These are phyloP conservation scores for Salvator merianae DNA, from an alignment of 2,113 vertebrate genomes.

Conservation along the genomic window DNA sequence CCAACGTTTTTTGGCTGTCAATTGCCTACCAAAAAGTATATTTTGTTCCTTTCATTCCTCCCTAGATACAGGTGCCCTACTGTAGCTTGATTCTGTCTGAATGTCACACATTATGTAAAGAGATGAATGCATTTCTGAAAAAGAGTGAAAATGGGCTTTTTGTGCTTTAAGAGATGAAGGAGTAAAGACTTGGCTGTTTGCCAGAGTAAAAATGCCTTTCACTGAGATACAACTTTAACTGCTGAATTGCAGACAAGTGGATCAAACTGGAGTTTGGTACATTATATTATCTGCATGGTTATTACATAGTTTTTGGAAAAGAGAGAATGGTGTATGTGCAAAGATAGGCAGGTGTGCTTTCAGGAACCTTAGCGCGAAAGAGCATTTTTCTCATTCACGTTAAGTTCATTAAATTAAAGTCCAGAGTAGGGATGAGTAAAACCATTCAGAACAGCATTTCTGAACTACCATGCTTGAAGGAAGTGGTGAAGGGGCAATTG, in stretches of 20 bases:
- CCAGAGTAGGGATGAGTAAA: background rate
- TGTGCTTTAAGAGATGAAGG: conserved; percentile 13
- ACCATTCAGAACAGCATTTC: too few relatives aligned
- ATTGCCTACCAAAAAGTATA: background rate
- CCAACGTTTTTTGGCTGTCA: background rate
- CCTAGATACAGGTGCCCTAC: background rate
- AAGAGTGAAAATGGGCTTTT: background rate
- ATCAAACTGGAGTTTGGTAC: background rate
- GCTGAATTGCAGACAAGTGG: background rate
- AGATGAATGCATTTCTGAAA: background rate
- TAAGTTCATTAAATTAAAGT: background rate
- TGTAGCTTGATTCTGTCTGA: background rate
- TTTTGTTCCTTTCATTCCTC: background rate
- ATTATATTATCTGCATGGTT: background rate
- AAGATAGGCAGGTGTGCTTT: conserved; percentile 68
- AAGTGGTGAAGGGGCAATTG: too few relatives aligned
- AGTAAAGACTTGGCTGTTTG: conserved; percentile 4
- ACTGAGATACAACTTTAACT: background rate
- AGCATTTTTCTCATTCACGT: background rate
- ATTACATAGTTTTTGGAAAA: background rate
- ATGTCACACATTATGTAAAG: background rate
- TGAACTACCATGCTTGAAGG: too few relatives aligned
- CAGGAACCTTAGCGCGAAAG: background rate
- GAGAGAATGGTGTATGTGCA: conserved; percentile 25
- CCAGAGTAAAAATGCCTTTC: conserved; percentile 13